Percentiles rank a stretch among this genome's conserved stretches.
Evolutionary conservation across 2,113 vertebrate genomes (phyloP).

Genomic region (Esox niger): DNA sequence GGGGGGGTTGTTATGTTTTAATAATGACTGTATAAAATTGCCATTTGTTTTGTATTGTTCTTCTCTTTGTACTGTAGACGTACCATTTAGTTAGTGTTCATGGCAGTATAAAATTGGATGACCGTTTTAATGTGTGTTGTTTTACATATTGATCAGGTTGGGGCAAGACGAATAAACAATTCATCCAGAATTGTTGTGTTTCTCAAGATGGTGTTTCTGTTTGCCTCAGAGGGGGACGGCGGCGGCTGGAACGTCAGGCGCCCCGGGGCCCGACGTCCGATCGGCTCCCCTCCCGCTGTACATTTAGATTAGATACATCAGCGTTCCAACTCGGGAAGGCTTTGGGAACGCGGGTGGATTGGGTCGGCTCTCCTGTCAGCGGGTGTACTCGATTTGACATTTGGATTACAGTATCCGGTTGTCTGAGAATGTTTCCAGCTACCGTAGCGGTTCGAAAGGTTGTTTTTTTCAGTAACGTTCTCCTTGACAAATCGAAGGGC

Average conservation of each 20-base stretch:
- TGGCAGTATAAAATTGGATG: constrained; percentile 1
- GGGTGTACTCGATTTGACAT: no score
- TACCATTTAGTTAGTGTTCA: not conserved
- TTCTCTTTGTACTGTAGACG: not conserved
- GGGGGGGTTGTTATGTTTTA: not conserved
- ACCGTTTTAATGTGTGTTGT: constrained; percentile 36
- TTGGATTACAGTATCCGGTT: not conserved
- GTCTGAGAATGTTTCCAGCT: not conserved
- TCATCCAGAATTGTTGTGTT: constrained; percentile 60
- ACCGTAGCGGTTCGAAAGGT: no score
- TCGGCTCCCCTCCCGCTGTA: no score
- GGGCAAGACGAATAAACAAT: constrained; percentile 64
- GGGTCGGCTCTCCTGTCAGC: no score
- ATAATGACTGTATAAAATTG: no score
- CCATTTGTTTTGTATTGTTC: not conserved
- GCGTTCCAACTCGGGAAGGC: no score
- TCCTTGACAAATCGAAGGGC: not conserved
- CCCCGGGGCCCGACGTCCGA: no score
- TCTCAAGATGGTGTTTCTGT: constrained; percentile 13
- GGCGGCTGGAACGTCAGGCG: no score
- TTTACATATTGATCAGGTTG: constrained; percentile 48
- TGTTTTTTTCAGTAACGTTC: not conserved
- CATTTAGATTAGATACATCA: no score
- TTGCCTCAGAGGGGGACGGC: no score
- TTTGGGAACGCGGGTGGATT: no score